phyloP scores from a whole-genome alignment of 2,888 invertebrate species.

The Pterostichus niger region DNA sequence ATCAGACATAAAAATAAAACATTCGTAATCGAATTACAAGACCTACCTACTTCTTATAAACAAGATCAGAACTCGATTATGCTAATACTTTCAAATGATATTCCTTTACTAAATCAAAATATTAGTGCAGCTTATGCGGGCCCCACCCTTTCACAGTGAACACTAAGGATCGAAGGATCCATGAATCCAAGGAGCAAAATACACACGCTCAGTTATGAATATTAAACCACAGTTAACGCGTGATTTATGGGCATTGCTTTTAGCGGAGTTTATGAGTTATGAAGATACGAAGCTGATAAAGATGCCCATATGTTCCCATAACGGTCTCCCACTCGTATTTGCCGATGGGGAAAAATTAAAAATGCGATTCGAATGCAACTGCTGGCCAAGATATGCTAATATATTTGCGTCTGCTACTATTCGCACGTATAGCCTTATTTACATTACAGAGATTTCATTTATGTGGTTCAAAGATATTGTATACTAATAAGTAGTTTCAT shows the following conservation, averaged over 20 bases:
- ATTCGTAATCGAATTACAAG: neutral
- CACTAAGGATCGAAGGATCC: neutral
- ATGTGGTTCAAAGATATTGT: too few species aligned
- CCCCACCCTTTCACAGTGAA: neutral
- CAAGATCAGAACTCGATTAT: constrained; percentile 9
- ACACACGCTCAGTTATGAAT: constrained; percentile 59
- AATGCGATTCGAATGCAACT: constrained; percentile 63
- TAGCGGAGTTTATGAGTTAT: constrained; percentile 58
- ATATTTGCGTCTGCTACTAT: constrained; percentile 37
- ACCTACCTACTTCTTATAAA: neutral
- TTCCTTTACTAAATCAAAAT: constrained; percentile 15
- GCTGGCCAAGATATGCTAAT: constrained; percentile 53
- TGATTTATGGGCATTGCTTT: constrained; percentile 51
- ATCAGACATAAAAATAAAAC: constrained; percentile 7
- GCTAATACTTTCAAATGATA: constrained; percentile 30
- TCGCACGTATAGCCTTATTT: neutral
- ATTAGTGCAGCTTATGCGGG: neutral
- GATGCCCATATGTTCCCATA: constrained; percentile 56
- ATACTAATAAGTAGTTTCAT: too few species aligned
- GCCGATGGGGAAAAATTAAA: constrained; percentile 53
- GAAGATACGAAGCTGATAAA: constrained; percentile 62
- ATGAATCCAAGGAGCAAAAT: constrained; percentile 15
- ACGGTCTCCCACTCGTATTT: constrained; percentile 52
- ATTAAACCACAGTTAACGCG: constrained; percentile 61
- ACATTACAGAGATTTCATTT: too few species aligned